Base-by-base conservation (phyloP, 2,888 invertebrate species). In the Acronicta alni region DNA sequence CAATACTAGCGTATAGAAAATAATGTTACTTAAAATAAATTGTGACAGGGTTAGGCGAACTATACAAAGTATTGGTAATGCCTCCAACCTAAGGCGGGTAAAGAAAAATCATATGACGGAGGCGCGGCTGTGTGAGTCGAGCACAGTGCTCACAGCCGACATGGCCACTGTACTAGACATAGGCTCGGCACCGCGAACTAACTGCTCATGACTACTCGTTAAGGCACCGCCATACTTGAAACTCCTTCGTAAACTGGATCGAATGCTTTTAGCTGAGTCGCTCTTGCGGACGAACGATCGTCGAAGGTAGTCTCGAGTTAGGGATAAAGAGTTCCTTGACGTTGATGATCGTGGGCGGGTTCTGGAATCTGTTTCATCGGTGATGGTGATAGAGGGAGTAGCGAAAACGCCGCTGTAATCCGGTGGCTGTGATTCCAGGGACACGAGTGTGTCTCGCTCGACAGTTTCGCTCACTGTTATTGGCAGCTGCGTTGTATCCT, bases 131-230 rank as follows among this genome's bases (percentile, higher is more conserved):
- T 88, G 83, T 3, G 88, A 75, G 51, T 84, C 70, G 79, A 10
- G 83, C 23, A 80, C 90, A 37, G 14, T 69, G 66, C 84, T 88
- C 84, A 92, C 86, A 54, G 88, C 86, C 7, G 95, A 95, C 92
- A 93, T 89, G 0, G 93, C 91, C 0, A 92, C 92, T 0, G 94
- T 94, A 23, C 83, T 91, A 0, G 94, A 93, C n/a, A 96, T 95
- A 0, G 96, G 96, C 35, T 95, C 96, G 0, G 94, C 95, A 1
- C 95, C 95, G 23, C 95, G 93, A 5, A 96, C 95, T 67, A 96
- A 85, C 49, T 95, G 95, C 75, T 96, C 96, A 44, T 95, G 95
- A 72, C 96, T 96, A 2, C 89, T 91, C 0, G 91, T 90, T 56
- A 92, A 60, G 0, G 79, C 81, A 81, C 89, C 84, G 81, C 95